Evolutionary conservation across 2,888 invertebrate species (phyloP), one percentile per base, ranked within the genome.

Genomic region (Ormyrus nitidulus): DNA sequence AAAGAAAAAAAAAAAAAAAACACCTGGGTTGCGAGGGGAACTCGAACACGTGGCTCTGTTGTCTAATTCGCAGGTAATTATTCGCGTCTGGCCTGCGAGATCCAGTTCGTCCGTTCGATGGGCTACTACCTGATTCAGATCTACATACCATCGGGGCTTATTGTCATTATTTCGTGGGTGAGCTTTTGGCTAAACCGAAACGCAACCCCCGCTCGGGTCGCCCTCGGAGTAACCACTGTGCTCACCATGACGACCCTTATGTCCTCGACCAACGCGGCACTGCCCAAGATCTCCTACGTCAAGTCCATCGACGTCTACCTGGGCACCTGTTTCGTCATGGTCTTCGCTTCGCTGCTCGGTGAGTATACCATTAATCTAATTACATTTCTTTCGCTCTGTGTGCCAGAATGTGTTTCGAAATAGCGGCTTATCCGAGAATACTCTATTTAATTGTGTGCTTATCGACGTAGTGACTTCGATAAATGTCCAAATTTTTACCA

Each of bases 261-360:
- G 97, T 97, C 97, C 87, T 97, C 97, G 88, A 98, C 97, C 87
- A 98, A 98, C 91, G 97, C 97, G 86, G 97, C 97, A 87, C 94
- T 99, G 91, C 99, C 99, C 87, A 98, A 99, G 93, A 98, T 98
- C 90, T 98, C 98, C 85, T 98, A 98, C 92, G 97, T 98, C 92
- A 98, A 98, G 92, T 97, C 97, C 87, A 98, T 98, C 91, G 98
- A 98, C 92, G 98, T 98, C 88, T 98, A 98, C 92, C 93, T 98
- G 92, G 98, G 98, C 89, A 98, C 98, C 89, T 98, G 98, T 93
- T 98, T 98, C 96, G 97, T 98, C 91, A 98, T 98, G 98, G 98
- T 98, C 91, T 98, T 98, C 93, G 98, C 98, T 88, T 98, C 98
- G 91, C 93, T 99, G 90, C 93, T 99, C 92, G 97, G 97, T 97